phyloP scores from a whole-genome alignment of 2,797 vertebrate species.

The Ficedula albicollis region DNA sequence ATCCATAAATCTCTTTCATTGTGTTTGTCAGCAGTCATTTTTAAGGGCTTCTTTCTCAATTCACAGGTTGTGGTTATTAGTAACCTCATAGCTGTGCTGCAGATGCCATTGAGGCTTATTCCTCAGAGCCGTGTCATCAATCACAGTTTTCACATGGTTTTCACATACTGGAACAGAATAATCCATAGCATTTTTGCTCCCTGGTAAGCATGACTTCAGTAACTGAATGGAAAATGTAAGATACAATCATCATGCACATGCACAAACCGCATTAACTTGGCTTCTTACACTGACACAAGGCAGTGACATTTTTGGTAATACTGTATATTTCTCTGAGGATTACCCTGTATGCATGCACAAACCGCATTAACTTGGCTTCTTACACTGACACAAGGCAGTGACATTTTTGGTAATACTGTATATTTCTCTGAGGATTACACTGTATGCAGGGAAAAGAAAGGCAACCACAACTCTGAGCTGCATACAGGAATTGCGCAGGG shows the following conservation, averaged over 20 bases:
- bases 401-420: not conserved
- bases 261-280: not conserved
- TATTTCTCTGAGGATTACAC: not conserved
- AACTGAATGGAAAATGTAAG: constrained; percentile 26
- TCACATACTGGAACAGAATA: not conserved
- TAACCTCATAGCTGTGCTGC: constrained; percentile 21
- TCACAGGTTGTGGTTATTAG: constrained; percentile 50
- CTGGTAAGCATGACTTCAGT: not conserved
- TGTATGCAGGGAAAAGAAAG: not conserved
- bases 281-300: not conserved
- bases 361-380: not conserved
- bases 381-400: not conserved
- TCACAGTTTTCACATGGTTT: constrained; percentile 23
- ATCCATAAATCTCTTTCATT: constrained; percentile 49
- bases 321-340: not conserved
- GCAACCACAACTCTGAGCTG: not conserved
- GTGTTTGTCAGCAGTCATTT: constrained; percentile 56
- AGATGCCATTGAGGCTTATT: constrained; percentile 41
- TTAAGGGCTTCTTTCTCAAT: constrained; percentile 57
- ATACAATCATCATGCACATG: not conserved
- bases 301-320: not conserved
- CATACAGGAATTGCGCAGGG: not conserved
- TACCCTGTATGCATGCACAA: not conserved
- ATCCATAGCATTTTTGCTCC: not conserved
- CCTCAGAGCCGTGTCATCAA: not conserved